Percentiles rank a stretch among this genome's conserved stretches.
Evolutionary conservation across 2,113 vertebrate genomes (phyloP).

Genomic region (Halichoeres trimaculatus): DNA sequence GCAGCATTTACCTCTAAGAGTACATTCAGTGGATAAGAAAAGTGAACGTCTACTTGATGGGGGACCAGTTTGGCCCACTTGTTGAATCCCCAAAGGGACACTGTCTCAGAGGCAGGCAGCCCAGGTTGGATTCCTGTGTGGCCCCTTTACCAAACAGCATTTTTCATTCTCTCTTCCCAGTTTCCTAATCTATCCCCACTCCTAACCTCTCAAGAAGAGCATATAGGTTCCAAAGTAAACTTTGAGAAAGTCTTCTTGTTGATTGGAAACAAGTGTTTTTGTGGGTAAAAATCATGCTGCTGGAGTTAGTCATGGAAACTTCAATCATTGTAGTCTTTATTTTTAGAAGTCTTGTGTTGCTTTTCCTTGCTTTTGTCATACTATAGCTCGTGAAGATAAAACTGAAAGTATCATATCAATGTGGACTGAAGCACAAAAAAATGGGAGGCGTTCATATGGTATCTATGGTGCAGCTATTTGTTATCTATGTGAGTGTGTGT

Average conservation of each 20-base stretch:
- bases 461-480: neutral
- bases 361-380: neutral
- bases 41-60: neutral
- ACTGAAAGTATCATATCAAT: neutral
- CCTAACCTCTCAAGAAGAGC: too few relatives aligned
- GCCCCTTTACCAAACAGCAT: too few relatives aligned
- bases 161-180: too few relatives aligned
- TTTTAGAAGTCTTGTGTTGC: neutral
- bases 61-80: too few relatives aligned
- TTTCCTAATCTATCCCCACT: too few relatives aligned
- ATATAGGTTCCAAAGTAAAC: neutral
- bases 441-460: conserved; percentile 1
- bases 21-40: neutral
- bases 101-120: too few relatives aligned
- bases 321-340: neutral
- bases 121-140: too few relatives aligned
- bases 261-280: conserved; percentile 11
- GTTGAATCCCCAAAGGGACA: too few relatives aligned
- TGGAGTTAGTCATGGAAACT: conserved; percentile 9
- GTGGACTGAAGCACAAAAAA: neutral
- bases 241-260: neutral
- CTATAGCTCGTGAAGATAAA: neutral
- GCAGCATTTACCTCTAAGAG: neutral
- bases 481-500: conserved; percentile 14
- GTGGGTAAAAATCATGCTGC: conserved; percentile 28